Evolutionary conservation across 1,140 invertebrate species (phyloP), one percentile per base, ranked within the genome.

Genomic region (Eupristina koningsbergeri): DNA sequence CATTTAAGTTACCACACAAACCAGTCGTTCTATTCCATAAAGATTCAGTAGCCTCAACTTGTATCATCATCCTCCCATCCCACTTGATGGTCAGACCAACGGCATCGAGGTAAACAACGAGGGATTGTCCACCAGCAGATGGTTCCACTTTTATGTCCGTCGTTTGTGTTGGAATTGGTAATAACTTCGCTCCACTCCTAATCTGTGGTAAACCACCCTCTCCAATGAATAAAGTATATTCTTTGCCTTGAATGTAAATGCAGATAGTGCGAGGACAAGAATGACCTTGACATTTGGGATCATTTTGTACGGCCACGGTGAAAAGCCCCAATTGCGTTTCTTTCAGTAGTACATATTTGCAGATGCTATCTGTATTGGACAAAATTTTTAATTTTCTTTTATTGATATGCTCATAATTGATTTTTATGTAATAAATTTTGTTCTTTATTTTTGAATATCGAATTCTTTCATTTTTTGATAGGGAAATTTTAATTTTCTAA

Each of bases 21-120:
- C 97, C 97, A 85, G 94, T 94, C 0, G 96, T 96, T 86, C 94
- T 94, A 88, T 96, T 96, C 95, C 96, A 97, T 58, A 97, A 89
- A 36, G 93, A 93, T 50, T 95, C 94, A 8, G 94, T 93, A 0
- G 94, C 95, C 88, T 96, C 94, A 1, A 96, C 90, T 86, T 94
- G 92, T 2, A 96, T 89, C 74, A 94, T 88, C 85, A 86, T 36
- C 0, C 47, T 74, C 7, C 89, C 93, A 86, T 96, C 95, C 97
- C 97, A 98, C 86, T 95, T 95, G n/a, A 98, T 83, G 31, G 93
- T 94, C 9, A 96, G 90, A 0, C 96, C 96, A 7, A 95, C 88
- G 26, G 93, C 91, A 83, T 96, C 96, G 39, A 96, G 89, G 63
- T 93, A 93, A 17, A 97, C 92, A 15, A 95, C 90, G 3, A 97